Evolutionary conservation across 1,140 invertebrate species (phyloP).

Genomic region (Telenomus remus): DNA sequence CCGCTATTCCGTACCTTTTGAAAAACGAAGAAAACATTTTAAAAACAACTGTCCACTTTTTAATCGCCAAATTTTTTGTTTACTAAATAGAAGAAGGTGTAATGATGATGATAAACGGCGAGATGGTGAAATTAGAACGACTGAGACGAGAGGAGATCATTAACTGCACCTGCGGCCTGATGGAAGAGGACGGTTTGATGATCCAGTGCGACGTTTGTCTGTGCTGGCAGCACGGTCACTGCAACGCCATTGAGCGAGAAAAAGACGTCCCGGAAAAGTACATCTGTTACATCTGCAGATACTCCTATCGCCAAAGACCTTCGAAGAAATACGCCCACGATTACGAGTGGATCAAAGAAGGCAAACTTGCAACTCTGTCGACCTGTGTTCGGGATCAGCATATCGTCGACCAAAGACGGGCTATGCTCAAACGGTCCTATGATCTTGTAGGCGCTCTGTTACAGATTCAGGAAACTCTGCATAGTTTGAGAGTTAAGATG

Average conservation of each 20-base stretch:
- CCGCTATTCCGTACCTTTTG: constrained; percentile 3
- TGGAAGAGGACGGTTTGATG: constrained; percentile 95
- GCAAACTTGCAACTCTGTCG: constrained; percentile 73
- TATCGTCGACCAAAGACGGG: constrained; percentile 70
- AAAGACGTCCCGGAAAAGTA: constrained; percentile 92
- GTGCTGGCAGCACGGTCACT: constrained; percentile 95
- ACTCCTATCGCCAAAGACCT: constrained; percentile 83
- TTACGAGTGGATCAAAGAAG: constrained; percentile 91
- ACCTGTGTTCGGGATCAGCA: constrained; percentile 69
- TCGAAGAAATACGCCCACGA: constrained; percentile 86
- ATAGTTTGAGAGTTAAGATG: constrained; percentile 84
- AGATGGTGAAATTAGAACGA: constrained; percentile 72
- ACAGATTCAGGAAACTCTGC: constrained; percentile 81
- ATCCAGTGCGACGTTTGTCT: constrained; percentile 95
- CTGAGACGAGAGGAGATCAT: constrained; percentile 84
- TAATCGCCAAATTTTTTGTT: too few relatives aligned
- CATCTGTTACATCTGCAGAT: constrained; percentile 89
- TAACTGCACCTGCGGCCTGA: constrained; percentile 87
- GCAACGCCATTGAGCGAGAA: constrained; percentile 88
- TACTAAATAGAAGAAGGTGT: constrained; percentile 65
- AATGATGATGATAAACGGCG: constrained; percentile 73
- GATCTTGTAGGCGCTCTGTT: constrained; percentile 83
- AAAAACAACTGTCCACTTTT: too few relatives aligned
- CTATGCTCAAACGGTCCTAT: constrained; percentile 80
- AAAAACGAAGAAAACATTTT: too few relatives aligned